Base-by-base conservation (phyloP, 2,113 vertebrate species). In the Thomomys bottae region DNA sequence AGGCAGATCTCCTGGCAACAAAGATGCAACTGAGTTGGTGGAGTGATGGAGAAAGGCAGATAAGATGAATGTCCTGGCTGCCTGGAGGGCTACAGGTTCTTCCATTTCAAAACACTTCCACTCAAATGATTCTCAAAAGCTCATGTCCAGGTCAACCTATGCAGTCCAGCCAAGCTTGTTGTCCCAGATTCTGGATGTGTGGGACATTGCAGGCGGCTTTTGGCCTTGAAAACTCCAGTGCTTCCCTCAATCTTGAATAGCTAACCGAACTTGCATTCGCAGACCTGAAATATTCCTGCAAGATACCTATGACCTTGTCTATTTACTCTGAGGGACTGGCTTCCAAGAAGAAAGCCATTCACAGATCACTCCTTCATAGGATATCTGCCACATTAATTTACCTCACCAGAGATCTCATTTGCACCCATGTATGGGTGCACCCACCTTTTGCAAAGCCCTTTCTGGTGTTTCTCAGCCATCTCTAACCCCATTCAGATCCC, bases 1-100 rank as follows among this genome's bases (percentile, higher is more conserved):
- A 96, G 82, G 45, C 94, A 32, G 30, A 93, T 96, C 84, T 93
- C 96, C 95, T 90, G 92, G 96, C 96, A 97, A 97, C 96, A 80
- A 2, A 89, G 93, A 93, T 95, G 87, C 73, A 72, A 85, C 88
- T 64, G 73, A 93, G 59, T 84, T 91, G 82, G 90, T 92, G 81
- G 76, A 66, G 88, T 95, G 91, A 94, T 81, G 84, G 72, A 86
- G 90, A 87, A 73, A 75, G 84, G 45, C 34, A 66, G 82, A 64
- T 95, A 73, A 75, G 84, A 38, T 32, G 72, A 78, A 64, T 94
- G 88, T 90, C 84, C 61, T 93, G 83, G 54, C 49, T 77, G 9
- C 3, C 32, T n/a, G 67, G 36, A 61, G 72, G 64, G 17, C 54
- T 57, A 67, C 68, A 72, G 76, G 71, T 77, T 42, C 59, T 10